Percentiles rank a stretch among this genome's conserved stretches.
phyloP scores from a whole-genome alignment of 2,113 vertebrate species.

The Phrynosoma blainvillii region DNA sequence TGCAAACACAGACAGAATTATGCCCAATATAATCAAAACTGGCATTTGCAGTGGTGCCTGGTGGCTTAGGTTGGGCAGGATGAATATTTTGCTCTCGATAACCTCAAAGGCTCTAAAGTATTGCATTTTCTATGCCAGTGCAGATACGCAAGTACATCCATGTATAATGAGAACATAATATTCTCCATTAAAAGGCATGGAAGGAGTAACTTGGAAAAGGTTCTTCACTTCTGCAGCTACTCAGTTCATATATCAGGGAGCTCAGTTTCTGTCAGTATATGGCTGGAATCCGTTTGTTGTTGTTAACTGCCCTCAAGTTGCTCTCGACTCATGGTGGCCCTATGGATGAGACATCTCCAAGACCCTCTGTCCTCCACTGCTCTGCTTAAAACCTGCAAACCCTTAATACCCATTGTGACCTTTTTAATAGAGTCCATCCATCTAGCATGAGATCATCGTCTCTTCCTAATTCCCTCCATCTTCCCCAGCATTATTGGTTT shows the following conservation, averaged over 20 bases:
- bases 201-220: neutral
- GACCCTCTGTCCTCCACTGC: too few species aligned
- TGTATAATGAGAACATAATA: neutral
- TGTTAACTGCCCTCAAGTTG: too few species aligned
- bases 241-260: neutral
- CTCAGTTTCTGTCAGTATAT: neutral
- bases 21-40: neutral
- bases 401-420: too few species aligned
- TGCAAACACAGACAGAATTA: neutral
- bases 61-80: neutral
- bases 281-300: too few species aligned
- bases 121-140: neutral
- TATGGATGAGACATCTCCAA: too few species aligned
- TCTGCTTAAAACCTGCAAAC: too few species aligned
- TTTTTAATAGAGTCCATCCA: too few species aligned
- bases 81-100: too few species aligned
- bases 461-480: too few species aligned
- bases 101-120: neutral
- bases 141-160: neutral
- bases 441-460: too few species aligned
- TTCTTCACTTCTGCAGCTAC: neutral
- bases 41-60: neutral
- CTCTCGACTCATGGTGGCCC: too few species aligned
- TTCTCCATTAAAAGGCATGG: neutral
- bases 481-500: too few species aligned